phyloP scores from a whole-genome alignment of 2,888 invertebrate genomes.

The Cheilosia variabilis region DNA sequence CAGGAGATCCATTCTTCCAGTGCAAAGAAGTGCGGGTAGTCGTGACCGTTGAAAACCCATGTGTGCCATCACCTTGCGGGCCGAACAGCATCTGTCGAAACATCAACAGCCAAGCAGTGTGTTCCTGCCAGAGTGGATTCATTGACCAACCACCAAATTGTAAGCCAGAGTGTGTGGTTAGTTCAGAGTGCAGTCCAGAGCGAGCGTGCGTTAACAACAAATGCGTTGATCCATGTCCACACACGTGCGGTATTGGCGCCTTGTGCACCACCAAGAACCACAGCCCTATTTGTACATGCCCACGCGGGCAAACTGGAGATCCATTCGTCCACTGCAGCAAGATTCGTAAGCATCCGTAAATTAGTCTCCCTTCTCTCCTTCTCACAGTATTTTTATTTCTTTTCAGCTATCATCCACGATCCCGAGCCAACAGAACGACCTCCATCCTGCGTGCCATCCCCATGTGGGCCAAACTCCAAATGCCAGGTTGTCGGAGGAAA shows the following conservation, averaged over 20 bases:
- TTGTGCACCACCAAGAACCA: conserved; percentile 93
- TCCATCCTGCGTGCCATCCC: conserved; percentile 91
- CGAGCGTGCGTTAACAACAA: conserved; percentile 93
- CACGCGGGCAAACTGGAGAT: conserved; percentile 93
- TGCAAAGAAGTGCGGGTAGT: conserved; percentile 86
- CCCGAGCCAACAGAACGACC: conserved; percentile 86
- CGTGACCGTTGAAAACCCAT: conserved; percentile 87
- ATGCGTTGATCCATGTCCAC: conserved; percentile 94
- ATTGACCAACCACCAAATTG: conserved; percentile 92
- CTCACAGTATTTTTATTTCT: background rate
- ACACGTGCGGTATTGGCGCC: conserved; percentile 93
- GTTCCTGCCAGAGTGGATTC: conserved; percentile 92
- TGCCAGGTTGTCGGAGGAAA: conserved; percentile 90
- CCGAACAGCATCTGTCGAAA: conserved; percentile 93
- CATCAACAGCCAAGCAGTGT: conserved; percentile 91
- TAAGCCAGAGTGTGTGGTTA: conserved; percentile 93
- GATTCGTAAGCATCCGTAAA: conserved; percentile 86
- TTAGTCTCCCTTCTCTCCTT: conserved; percentile 11
- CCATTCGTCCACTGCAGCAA: conserved; percentile 91
- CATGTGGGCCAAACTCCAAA: conserved; percentile 93
- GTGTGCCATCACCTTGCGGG: conserved; percentile 93
- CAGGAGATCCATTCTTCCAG: conserved; percentile 93
- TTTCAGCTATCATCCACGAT: conserved; percentile 77
- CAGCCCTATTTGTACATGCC: conserved; percentile 94
- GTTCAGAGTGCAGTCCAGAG: conserved; percentile 92